Percentiles rank a stretch among this genome's conserved stretches.
Conservation (phyloP, 2,113 vertebrate species). For the Perognathus longimembris region DNA sequence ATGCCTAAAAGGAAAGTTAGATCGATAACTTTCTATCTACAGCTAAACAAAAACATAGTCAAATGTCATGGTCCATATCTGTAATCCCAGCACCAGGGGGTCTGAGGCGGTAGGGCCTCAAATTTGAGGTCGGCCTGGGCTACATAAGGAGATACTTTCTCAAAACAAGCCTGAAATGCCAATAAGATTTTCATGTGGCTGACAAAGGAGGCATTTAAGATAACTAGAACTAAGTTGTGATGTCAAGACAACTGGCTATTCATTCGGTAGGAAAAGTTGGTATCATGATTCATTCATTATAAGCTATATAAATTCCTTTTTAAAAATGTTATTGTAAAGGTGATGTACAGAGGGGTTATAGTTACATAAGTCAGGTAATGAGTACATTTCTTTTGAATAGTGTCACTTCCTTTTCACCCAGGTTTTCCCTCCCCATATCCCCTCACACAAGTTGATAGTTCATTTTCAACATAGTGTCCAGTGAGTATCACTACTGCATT, state of each 20-base stretch:
- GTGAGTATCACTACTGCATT: too few species aligned
- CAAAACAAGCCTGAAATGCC: background rate
- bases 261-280: constrained; percentile 11
- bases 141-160: background rate
- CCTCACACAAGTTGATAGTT: too few species aligned
- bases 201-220: background rate
- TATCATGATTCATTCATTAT: constrained; percentile 3
- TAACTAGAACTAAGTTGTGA: background rate
- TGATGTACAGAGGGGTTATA: too few species aligned
- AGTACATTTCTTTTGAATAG: too few species aligned
- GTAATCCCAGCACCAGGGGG: background rate
- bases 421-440: too few species aligned
- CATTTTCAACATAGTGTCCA: too few species aligned
- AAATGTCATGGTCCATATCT: background rate
- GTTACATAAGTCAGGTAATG: too few species aligned
- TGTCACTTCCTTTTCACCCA: too few species aligned
- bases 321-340: too few species aligned
- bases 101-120: background rate
- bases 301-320: background rate
- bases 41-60: background rate
- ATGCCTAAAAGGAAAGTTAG: background rate
- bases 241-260: background rate
- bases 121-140: background rate
- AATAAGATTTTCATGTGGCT: constrained; percentile 25
- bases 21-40: background rate